Evolutionary conservation across 53 echinoderm and acorn worm species (phyloP).

Genomic region (Stichopus horrens): DNA sequence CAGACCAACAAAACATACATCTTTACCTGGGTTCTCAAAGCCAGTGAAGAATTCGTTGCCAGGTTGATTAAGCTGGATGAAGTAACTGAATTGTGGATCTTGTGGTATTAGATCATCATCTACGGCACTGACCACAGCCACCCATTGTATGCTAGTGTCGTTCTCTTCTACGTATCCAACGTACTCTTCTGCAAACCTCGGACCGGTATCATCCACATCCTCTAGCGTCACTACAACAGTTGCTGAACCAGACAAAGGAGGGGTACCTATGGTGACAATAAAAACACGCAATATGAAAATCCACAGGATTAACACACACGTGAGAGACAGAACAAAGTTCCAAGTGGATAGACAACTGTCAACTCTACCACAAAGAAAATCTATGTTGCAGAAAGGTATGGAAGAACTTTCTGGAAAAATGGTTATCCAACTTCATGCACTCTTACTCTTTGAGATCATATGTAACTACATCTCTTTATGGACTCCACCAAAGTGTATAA

Average conservation of each 20-base stretch:
- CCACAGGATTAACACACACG: background rate
- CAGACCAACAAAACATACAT: too few relatives aligned
- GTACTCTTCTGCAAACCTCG: slow-evolving; percentile 75
- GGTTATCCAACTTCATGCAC: too few relatives aligned
- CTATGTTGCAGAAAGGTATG: too few relatives aligned
- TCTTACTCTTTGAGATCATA: too few relatives aligned
- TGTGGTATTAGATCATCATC: slow-evolving; percentile 69
- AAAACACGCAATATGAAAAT: background rate
- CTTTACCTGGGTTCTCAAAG: background rate
- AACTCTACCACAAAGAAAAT: too few relatives aligned
- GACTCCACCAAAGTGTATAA: too few relatives aligned
- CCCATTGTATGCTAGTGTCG: background rate
- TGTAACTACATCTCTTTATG: too few relatives aligned
- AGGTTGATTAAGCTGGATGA: slow-evolving; percentile 4
- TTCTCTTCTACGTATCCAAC: slow-evolving; percentile 65
- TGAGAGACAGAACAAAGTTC: background rate
- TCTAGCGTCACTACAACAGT: slow-evolving; percentile 52
- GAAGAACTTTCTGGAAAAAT: too few relatives aligned
- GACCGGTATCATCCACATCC: slow-evolving; percentile 87
- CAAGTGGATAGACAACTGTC: too few relatives aligned
- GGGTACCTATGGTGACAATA: slow-evolving; percentile 54
- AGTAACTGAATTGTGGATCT: slow-evolving; percentile 55
- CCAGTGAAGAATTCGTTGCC: slow-evolving; percentile 38
- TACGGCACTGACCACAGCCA: slow-evolving; percentile 57
- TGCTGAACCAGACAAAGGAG: slow-evolving; percentile 74